Evolutionary conservation across 35 echinoderm and acorn worm species (phyloP).

Genomic region (Nesometra sesokonis): DNA sequence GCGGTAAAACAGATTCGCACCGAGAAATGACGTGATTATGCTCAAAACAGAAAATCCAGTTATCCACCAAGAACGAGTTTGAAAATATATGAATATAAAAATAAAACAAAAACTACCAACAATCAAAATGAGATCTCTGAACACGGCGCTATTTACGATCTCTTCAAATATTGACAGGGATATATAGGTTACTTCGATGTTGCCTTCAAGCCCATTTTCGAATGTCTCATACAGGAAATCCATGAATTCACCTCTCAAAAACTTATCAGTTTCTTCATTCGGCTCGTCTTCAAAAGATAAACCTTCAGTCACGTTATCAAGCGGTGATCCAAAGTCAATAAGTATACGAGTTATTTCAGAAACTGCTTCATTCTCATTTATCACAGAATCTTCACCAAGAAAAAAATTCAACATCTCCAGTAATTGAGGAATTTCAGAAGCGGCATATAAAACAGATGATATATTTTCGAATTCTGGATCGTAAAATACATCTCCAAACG

Average conservation of each 20-base stretch:
- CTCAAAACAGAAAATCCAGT: neutral
- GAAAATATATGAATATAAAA: neutral
- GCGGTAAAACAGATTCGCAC: neutral
- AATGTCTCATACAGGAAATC: neutral
- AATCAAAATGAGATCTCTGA: neutral
- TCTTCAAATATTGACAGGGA: neutral
- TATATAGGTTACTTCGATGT: neutral
- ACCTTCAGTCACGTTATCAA: neutral
- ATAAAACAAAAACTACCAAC: neutral
- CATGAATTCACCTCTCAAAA: neutral
- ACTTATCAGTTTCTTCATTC: neutral
- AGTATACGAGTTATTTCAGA: neutral
- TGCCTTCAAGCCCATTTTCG: neutral
- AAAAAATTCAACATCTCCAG: neutral
- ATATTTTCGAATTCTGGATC: constrained; percentile 8
- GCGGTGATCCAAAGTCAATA: neutral
- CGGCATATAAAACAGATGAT: neutral
- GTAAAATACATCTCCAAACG: neutral
- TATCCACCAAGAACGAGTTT: constrained; percentile 15
- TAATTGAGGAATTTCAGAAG: neutral
- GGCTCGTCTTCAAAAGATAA: neutral
- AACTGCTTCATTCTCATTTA: neutral
- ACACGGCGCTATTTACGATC: neutral
- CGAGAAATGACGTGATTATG: neutral
- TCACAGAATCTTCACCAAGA: neutral